Conservation (phyloP, 2,888 invertebrate genomes). For the Dicyrtoma fusca region DNA sequence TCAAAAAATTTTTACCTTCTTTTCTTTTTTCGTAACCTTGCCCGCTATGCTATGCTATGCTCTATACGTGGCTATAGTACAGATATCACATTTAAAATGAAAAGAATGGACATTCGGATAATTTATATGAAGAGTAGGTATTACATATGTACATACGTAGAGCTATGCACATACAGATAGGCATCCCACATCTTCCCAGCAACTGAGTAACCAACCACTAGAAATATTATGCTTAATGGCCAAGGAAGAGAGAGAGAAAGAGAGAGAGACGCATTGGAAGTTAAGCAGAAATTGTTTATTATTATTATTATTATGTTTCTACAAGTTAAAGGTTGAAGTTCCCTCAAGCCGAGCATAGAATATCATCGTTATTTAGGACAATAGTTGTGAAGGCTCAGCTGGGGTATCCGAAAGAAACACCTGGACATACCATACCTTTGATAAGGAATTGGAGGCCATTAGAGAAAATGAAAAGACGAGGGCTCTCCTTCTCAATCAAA, state of each 20-base stretch:
- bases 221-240: conserved; percentile 9
- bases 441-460: conserved; percentile 49
- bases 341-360: conserved; percentile 31
- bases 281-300: no score
- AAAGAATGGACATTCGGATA: no score
- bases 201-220: background rate
- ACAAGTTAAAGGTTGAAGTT: conserved; percentile 33
- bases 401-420: conserved; percentile 40
- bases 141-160: background rate
- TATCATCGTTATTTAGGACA: conserved; percentile 37
- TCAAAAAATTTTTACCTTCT: conserved; percentile 1
- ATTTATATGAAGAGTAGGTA: background rate
- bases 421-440: conserved; percentile 45
- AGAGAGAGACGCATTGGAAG: background rate
- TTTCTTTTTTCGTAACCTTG: background rate
- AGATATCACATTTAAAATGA: no score
- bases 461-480: conserved; percentile 44
- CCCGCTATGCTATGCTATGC: no score
- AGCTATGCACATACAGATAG: background rate
- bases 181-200: no score
- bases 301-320: background rate
- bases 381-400: conserved; percentile 31
- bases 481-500: conserved; percentile 37
- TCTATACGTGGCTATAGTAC: no score
- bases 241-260: background rate